Conservation (phyloP, 35 echinoderm and acorn worm genomes). For the Nesometra sesokonis region DNA sequence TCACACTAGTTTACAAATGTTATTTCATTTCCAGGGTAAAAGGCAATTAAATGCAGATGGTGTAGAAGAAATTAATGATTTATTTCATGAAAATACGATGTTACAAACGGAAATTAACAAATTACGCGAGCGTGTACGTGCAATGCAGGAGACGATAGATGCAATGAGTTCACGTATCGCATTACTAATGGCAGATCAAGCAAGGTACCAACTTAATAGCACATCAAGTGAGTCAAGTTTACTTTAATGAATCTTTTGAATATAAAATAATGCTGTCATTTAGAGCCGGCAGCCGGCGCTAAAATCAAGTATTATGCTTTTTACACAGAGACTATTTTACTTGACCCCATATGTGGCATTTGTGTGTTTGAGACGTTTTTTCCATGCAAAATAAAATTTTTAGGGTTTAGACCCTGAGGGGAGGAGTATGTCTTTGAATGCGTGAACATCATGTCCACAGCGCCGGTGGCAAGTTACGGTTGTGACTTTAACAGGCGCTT, state of each 20-base stretch:
- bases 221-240: slow-evolving; percentile 1
- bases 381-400: too few relatives aligned
- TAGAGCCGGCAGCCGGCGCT: too few relatives aligned
- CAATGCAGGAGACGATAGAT: slow-evolving; percentile 92
- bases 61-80: slow-evolving; percentile 93
- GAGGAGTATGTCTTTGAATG: too few relatives aligned
- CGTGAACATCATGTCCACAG: too few relatives aligned
- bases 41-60: slow-evolving; percentile 60
- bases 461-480: too few relatives aligned
- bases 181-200: slow-evolving; percentile 65
- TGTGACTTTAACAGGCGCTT: too few relatives aligned
- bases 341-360: too few relatives aligned
- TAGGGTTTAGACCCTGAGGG: too few relatives aligned
- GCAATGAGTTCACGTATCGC: slow-evolving; percentile 67
- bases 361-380: too few relatives aligned
- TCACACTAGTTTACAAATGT: neutral
- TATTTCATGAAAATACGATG: slow-evolving; percentile 98
- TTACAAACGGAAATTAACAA: slow-evolving; percentile 71
- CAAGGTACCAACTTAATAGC: slow-evolving; percentile 17
- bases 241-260: neutral
- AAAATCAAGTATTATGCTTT: too few relatives aligned
- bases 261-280: too few relatives aligned
- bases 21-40: slow-evolving; percentile 60
- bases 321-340: too few relatives aligned
- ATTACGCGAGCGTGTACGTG: slow-evolving; percentile 57